Base-by-base conservation (phyloP, 2,888 invertebrate genomes). In the Schrankia costaestrigalis region DNA sequence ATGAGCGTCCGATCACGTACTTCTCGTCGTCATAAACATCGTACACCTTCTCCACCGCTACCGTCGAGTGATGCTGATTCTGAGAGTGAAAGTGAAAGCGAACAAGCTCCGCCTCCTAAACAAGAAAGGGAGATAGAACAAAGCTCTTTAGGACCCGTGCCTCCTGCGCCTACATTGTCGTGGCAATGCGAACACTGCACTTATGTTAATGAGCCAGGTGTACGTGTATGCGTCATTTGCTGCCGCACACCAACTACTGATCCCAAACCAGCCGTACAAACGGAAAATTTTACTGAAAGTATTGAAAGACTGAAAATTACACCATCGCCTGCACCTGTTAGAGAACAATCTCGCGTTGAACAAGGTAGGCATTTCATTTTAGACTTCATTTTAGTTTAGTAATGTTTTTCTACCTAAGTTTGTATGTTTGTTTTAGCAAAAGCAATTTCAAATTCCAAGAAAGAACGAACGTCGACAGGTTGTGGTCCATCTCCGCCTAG, bases 171-270 rank as follows among this genome's bases (percentile, higher is more conserved):
- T 0, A 80, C 74, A 21, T 81, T 90, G 8, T 84, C 90, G 34
- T 97, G 97, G 97, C 92, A 94, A 47, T 97, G 97, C 72, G 95
- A 95, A 63, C 95, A 96, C 64, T 97, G 97, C 69, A 97, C 97
- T 0, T 96, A 93, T 69, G 93, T 96, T 2, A 97, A 97, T 69
- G 93, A 94, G 41, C 84, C 93, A 0, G 93, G 93, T 11, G 91
- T 92, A 0, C 91, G 93, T 55, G 94, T 97, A 21, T 97, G 97
- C 67, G 89, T 90, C 8, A 92, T 97, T 30, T 97, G 97, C 69
- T 97, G 96, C 65, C 95, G 96, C 69, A 97, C 97, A 0, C 91
- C 92, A 0, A 89, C 89, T 7, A 68, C 76, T 6, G 74, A 69
- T 22, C 74, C 86, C 6, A 63, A 58, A 35, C 50, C 69, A 9